Percentiles rank a stretch among this genome's conserved stretches.
Conservation (phyloP, 2,888 invertebrate genomes). For the Junonia oenone region DNA sequence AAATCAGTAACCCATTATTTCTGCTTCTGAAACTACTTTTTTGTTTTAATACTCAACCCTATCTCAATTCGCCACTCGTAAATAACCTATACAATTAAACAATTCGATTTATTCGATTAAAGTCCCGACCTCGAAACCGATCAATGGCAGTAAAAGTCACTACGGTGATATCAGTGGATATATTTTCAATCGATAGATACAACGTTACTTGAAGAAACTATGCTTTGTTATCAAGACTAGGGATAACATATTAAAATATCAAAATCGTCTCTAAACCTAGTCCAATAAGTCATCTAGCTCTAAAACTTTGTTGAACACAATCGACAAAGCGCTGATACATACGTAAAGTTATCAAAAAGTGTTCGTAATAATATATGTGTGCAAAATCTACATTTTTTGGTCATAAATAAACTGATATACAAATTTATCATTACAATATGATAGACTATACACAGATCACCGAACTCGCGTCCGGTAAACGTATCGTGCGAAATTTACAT, state of each 20-base stretch:
- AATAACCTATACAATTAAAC: not conserved
- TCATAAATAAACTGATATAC: conserved; percentile 73
- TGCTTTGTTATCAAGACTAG: conserved; percentile 15
- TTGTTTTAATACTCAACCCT: not conserved
- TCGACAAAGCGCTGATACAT: conserved; percentile 35
- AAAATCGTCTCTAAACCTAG: conserved; percentile 14
- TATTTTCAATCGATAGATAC: not conserved
- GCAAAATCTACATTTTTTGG: conserved; percentile 71
- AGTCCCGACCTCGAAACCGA: not conserved
- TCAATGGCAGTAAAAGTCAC: conserved; percentile 13
- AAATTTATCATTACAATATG: conserved; percentile 51
- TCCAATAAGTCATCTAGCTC: conserved; percentile 15
- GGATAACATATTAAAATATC: conserved; percentile 9
- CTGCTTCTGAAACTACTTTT: not conserved
- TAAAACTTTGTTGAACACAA: conserved; percentile 36
- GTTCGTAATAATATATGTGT: conserved; percentile 53
- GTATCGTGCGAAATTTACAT: not conserved
- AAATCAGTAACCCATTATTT: no score
- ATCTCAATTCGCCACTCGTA: conserved; percentile 1
- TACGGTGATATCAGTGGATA: not conserved
- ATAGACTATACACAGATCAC: conserved; percentile 32
- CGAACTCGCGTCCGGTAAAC: conserved; percentile 9
- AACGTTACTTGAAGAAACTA: not conserved
- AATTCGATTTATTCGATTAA: not conserved
- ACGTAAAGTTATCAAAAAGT: conserved; percentile 51